Evolutionary conservation across 2,113 vertebrate species (phyloP).

Genomic region (Verasper variegatus): DNA sequence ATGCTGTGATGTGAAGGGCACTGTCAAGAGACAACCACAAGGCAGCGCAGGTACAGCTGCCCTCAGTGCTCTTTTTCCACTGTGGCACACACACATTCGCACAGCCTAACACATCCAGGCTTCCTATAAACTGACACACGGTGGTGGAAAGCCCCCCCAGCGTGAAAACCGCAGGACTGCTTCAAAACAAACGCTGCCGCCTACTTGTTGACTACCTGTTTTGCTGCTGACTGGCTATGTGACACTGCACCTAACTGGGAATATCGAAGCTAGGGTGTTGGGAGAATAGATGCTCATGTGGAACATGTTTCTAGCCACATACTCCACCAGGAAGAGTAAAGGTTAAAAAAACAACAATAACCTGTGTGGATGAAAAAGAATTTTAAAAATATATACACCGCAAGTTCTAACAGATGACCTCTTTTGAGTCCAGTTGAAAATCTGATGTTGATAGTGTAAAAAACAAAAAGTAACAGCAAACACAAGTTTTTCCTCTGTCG

Average conservation of each 20-base stretch:
- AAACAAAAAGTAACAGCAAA: neutral
- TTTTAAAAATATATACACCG: conserved; percentile 11
- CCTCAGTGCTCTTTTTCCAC: conserved; percentile 75
- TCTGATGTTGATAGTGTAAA: neutral
- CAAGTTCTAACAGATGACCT: conserved; percentile 17
- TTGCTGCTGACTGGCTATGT: conserved; percentile 10
- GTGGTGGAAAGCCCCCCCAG: conserved; percentile 52
- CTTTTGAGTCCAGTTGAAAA: neutral
- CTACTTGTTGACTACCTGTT: conserved; percentile 60
- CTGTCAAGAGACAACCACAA: conserved; percentile 86
- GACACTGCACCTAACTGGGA: conserved; percentile 3
- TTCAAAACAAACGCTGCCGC: conserved; percentile 64
- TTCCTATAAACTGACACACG: conserved; percentile 60
- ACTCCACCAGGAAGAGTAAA: conserved; percentile 15
- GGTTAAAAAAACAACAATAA: conserved; percentile 24
- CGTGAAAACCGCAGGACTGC: conserved; percentile 52
- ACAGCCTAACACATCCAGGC: conserved; percentile 45
- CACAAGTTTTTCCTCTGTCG: neutral
- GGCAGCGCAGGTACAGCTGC: conserved; percentile 84
- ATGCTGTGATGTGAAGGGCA: conserved; percentile 87
- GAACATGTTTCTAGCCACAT: conserved; percentile 4
- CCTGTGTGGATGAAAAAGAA: conserved; percentile 10
- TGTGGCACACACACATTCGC: conserved; percentile 25
- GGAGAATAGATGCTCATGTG: neutral
- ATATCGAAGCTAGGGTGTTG: neutral